Percentiles rank a stretch among this genome's conserved stretches.
These are phyloP conservation scores for Saturnia japonica DNA, from an alignment of 2,888 invertebrate genomes.

Conservation along the genomic window DNA sequence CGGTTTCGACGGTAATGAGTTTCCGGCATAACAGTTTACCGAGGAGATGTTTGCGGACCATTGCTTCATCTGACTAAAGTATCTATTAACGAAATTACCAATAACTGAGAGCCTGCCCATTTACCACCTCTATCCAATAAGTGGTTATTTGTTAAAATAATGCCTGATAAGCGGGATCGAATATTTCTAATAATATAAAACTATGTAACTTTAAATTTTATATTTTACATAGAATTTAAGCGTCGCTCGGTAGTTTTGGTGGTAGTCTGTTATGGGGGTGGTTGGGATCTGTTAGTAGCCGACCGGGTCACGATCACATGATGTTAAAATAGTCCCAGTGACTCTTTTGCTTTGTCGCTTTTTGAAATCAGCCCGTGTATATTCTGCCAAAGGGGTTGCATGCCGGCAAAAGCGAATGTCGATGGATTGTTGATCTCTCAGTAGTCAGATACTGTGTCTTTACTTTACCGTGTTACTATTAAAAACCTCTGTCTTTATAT, in stretches of 20 bases:
- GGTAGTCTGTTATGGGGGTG: no score
- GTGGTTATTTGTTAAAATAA: neutral
- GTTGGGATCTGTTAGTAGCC: no score
- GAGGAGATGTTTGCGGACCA: slow-evolving; percentile 58
- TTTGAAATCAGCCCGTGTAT: no score
- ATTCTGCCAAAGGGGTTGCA: no score
- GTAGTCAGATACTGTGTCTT: no score
- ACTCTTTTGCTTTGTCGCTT: no score
- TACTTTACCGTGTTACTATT: no score
- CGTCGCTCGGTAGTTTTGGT: neutral
- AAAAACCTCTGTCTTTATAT: no score
- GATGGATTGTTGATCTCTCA: no score
- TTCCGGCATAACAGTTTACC: slow-evolving; percentile 72
- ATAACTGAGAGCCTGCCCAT: slow-evolving; percentile 40
- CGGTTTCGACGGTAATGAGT: slow-evolving; percentile 76
- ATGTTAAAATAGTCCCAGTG: no score
- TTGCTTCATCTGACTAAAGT: slow-evolving; percentile 56
- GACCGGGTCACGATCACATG: no score
- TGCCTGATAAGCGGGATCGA: neutral
- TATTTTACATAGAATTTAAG: neutral
- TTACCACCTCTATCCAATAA: slow-evolving; percentile 27
- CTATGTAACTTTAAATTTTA: neutral
- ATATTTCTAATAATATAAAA: neutral
- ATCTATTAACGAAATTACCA: slow-evolving; percentile 56
- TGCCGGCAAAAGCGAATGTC: no score